Evolutionary conservation across 2,888 invertebrate species (phyloP), one percentile per base, ranked within the genome.

Genomic region (Vanessa cardui): DNA sequence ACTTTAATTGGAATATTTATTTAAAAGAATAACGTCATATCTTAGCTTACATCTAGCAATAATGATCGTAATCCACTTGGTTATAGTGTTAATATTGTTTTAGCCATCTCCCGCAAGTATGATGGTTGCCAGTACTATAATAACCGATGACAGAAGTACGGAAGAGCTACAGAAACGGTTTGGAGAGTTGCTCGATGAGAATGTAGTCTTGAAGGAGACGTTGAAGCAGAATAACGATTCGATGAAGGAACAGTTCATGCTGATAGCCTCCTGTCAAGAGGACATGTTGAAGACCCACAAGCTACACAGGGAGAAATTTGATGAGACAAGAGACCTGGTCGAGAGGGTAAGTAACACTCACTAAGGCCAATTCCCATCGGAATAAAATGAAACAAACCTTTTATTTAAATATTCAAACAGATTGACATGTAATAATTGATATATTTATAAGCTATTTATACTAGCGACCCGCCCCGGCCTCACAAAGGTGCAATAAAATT

Each of bases 191-290:
- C 80, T 94, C 0, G 94, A 94, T 71, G 94, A 94, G 78, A 95
- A 94, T 77, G 78, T 90, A 0, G 89, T 93, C 33, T 80, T 95
- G 47, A 93, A 93, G 80, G 95, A 95, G 73, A 95, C 95, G 0
- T 81, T 96, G 47, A 91, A 93, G 21, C 94, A 95, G 74, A 96
- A 95, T 78, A 96, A 95, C 74, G 86, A 94, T 56, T 94, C 94
- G 0, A 94, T 96, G 94, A 95, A 95, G 77, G 93, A 94, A 58
- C 95, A 96, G 82, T 94, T 95, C 73, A 86, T 93, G 45, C 89
- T 94, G 59, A 91, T 96, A 49, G 90, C 93, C 0, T 90, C 89
- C 0, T 95, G 95, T 86, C 95, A 95, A 75, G 94, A 95, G 52
- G 95, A 95, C 71, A 94, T 96, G 77, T 85, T 94, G 78, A 93